Base-by-base conservation (phyloP, 2,113 vertebrate species). In the Crotophaga sulcirostris region DNA sequence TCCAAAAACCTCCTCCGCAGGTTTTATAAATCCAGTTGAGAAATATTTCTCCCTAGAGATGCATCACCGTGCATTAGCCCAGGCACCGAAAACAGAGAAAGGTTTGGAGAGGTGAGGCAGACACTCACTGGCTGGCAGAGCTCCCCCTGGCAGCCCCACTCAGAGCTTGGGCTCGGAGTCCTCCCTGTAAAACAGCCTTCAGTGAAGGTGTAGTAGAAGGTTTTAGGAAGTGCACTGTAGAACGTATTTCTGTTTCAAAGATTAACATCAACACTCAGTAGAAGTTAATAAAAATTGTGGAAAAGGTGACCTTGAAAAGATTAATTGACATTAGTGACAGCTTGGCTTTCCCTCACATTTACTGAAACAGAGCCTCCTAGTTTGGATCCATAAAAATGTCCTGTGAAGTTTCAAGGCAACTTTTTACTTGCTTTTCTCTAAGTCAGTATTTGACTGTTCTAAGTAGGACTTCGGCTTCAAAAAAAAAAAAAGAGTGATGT, bases 201-300 rank as follows among this genome's bases (percentile, higher is more conserved):
- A 38, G 42, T 56, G 70, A 62, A 16, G 18, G 72, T 75, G 52
- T 63, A 85, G 49, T 56, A 72, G 36, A n/a, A 44, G 49, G 87
- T 52, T 84, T 87, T 67, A 51, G 52, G 81, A 91, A 82, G 83
- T 90, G 45, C 38, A 90, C 74, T 94, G 93, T 95, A 76, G 60
- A 97, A 69, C 15, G 7, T 58, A 84, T 82, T 84, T 86, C 58
- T 31, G 34, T 92, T 96, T 96, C 85, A 68, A 96, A 95, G 85
- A 85, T 89, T 64, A 93, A 85, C 47, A 67, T 85, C 75, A 66
- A 56, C 34, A 68, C 28, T 97, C 89, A 86, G 70, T 94, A 77
- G 89, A 95, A 95, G 66, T 97, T 96, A 96, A 97, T 96, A 96
- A 97, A 97, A 96, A 96, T 84, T 23, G 88, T 96, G 76, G 94